Evolutionary conservation across 2,113 vertebrate genomes (phyloP).

Genomic region (Lontra canadensis): DNA sequence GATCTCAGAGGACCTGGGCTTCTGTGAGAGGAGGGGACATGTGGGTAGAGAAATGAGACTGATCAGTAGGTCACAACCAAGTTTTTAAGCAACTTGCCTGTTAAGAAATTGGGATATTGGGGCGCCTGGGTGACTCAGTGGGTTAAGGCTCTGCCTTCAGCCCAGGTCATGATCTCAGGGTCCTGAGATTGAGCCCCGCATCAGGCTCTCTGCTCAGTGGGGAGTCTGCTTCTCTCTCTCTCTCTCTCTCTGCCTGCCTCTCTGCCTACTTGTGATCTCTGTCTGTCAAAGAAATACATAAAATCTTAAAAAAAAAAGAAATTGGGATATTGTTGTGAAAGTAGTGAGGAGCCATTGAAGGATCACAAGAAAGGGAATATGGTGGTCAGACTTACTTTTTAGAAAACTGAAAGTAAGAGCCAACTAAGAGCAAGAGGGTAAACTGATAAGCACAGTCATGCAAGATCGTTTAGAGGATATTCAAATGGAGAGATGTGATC

Average conservation of each 20-base stretch:
- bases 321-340: neutral
- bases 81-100: neutral
- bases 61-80: neutral
- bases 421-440: neutral
- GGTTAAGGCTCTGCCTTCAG: too few species aligned
- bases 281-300: too few species aligned
- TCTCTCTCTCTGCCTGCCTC: too few species aligned
- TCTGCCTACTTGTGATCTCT: too few species aligned
- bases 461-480: neutral
- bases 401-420: neutral
- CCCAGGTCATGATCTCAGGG: too few species aligned
- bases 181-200: too few species aligned
- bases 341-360: neutral
- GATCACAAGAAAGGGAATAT: neutral
- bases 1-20: neutral
- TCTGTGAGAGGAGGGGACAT: neutral
- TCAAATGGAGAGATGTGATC: neutral
- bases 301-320: neutral
- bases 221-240: too few species aligned
- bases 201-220: too few species aligned
- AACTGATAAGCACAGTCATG: too few species aligned
- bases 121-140: too few species aligned
- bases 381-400: neutral
- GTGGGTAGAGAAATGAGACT: neutral
- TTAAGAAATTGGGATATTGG: neutral